phyloP scores from a whole-genome alignment of 2,888 invertebrate species.

The Dyspetes luteomarginatus region DNA sequence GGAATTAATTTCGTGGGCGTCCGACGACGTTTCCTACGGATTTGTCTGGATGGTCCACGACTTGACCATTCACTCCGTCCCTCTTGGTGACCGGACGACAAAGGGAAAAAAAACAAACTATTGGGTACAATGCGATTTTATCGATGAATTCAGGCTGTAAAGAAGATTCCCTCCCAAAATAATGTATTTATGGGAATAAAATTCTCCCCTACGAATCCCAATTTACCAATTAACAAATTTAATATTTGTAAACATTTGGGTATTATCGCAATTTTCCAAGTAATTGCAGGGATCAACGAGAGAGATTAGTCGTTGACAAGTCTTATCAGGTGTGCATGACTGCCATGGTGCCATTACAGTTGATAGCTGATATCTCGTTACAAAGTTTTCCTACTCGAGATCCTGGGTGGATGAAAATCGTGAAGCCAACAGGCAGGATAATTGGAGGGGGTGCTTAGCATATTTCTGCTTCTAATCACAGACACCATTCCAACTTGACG shows the following conservation, averaged over 20 bases:
- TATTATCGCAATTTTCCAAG: neutral
- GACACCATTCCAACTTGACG: conserved; percentile 76
- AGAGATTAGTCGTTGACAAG: neutral
- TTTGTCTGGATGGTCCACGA: conserved; percentile 62
- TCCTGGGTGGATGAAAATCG: neutral
- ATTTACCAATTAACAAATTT: too few relatives aligned
- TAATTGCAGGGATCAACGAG: neutral
- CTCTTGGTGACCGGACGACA: neutral
- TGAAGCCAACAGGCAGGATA: conserved; percentile 69
- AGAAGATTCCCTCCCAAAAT: conserved; percentile 7
- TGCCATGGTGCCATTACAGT: conserved; percentile 18
- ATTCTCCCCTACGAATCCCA: neutral
- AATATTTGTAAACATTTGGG: neutral
- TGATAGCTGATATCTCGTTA: conserved; percentile 33
- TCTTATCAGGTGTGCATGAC: conserved; percentile 13
- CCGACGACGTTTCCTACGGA: conserved; percentile 63
- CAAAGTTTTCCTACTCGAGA: conserved; percentile 15
- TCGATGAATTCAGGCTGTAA: conserved; percentile 49
- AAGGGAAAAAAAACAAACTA: neutral
- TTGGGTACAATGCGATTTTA: conserved; percentile 51
- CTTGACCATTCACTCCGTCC: conserved; percentile 36
- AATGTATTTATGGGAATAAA: neutral
- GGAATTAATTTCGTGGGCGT: conserved; percentile 79
- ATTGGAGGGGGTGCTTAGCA: conserved; percentile 78
- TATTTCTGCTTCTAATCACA: conserved; percentile 80